A percentile compares a stretch with the other conserved stretches of the same genome.
phyloP scores from a whole-genome alignment of 2,888 invertebrate species.

The Doris montereyensis region DNA sequence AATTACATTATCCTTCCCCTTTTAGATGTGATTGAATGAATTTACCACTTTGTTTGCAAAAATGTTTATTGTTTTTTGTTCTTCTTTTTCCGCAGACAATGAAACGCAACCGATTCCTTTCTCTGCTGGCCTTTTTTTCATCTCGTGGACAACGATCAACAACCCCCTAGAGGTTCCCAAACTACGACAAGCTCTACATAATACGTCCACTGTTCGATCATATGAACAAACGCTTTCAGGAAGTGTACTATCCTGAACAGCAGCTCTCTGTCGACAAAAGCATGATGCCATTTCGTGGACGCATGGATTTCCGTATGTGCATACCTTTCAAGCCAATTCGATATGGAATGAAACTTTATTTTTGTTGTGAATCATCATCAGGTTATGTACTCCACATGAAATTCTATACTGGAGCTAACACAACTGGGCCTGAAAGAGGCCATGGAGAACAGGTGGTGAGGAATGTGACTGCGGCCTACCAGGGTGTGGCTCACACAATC shows the following conservation, averaged over 20 bases:
- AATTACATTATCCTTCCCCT: no score
- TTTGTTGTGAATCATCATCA: neutral
- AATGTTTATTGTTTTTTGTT: no score
- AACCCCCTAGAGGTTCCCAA: neutral
- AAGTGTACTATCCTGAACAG: neutral
- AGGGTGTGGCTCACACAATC: neutral
- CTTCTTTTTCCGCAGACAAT: neutral
- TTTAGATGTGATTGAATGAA: no score
- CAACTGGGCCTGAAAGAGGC: neutral
- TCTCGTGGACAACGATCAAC: neutral
- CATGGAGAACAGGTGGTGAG: constrained; percentile 12
- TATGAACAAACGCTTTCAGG: neutral
- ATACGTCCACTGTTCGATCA: neutral
- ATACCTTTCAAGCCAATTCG: neutral
- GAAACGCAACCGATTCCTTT: neutral
- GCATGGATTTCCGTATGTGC: neutral
- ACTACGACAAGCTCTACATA: constrained; percentile 18
- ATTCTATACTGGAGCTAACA: neutral
- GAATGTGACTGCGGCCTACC: neutral
- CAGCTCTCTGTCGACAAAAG: constrained; percentile 2
- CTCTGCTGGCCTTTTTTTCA: neutral
- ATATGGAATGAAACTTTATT: constrained; percentile 22
- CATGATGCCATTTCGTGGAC: constrained; percentile 14
- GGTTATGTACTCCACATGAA: neutral
- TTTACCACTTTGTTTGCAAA: no score